phyloP scores from a whole-genome alignment of 1,140 invertebrate species.

The Bombus consobrinus region DNA sequence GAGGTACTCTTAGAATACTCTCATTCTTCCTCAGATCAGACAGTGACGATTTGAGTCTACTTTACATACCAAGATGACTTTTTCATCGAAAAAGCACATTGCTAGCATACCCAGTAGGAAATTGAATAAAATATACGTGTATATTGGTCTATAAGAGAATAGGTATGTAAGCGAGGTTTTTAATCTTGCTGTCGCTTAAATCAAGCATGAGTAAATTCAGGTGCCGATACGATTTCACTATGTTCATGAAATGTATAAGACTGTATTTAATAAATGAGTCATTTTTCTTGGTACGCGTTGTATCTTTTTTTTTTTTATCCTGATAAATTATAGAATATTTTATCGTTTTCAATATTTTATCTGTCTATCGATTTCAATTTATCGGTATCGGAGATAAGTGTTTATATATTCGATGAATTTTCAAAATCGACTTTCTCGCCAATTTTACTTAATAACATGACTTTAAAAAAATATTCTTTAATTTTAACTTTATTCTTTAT shows the following conservation, averaged over 20 bases:
- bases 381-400: too few relatives aligned
- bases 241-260: conserved; percentile 72
- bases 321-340: too few relatives aligned
- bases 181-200: neutral
- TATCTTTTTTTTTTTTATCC: too few relatives aligned
- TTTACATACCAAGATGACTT: conserved; percentile 2
- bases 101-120: neutral
- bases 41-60: conserved; percentile 5
- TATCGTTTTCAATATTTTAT: too few relatives aligned
- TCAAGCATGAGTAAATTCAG: conserved; percentile 11
- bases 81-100: neutral
- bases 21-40: neutral
- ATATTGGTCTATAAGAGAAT: neutral
- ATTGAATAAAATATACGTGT: neutral
- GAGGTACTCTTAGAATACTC: neutral
- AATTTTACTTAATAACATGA: neutral
- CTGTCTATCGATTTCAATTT: too few relatives aligned
- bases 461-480: too few relatives aligned
- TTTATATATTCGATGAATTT: neutral
- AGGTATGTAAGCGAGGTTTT: neutral
- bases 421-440: neutral
- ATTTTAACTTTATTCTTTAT: too few relatives aligned
- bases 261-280: conserved; percentile 76
- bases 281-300: conserved; percentile 56
- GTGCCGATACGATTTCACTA: conserved; percentile 34